These are phyloP conservation scores for Pungitius pungitius DNA, from an alignment of 2,113 vertebrate genomes.

Conservation along the genomic window DNA sequence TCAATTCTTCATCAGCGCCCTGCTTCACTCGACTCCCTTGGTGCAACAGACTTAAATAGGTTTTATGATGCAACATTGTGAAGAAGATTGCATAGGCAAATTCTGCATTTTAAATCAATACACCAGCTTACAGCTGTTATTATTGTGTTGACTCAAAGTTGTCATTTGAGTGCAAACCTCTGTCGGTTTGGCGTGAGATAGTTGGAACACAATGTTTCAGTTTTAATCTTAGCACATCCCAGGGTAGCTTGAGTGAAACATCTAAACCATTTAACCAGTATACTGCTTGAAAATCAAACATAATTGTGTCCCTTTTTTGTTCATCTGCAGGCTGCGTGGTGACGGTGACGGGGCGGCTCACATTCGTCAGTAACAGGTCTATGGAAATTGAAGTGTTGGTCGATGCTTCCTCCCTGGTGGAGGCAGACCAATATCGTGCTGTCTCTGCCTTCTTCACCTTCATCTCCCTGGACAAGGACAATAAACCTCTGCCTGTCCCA, in stretches of 20 bases:
- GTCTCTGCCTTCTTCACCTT: slow-evolving; percentile 96
- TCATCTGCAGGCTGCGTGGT: slow-evolving; percentile 87
- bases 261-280: background rate
- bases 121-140: background rate
- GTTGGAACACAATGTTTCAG: background rate
- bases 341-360: slow-evolving; percentile 92
- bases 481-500: slow-evolving; percentile 85
- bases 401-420: slow-evolving; percentile 85
- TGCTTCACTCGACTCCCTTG: background rate
- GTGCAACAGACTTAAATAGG: slow-evolving; percentile 9
- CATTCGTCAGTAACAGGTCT: slow-evolving; percentile 93
- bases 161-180: background rate
- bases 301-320: background rate
- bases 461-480: slow-evolving; percentile 91
- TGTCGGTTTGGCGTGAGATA: background rate
- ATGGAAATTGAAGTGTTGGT: slow-evolving; percentile 98
- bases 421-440: slow-evolving; percentile 84
- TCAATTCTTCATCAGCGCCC: slow-evolving; percentile 7
- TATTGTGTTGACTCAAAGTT: background rate
- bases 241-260: background rate
- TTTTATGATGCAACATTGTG: slow-evolving; percentile 37
- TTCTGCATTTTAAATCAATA: slow-evolving; percentile 1
- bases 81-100: slow-evolving; percentile 20
- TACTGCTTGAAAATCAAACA: background rate
- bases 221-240: background rate